Base-by-base conservation (phyloP, 2,888 invertebrate genomes). In the Pristionchus maxplancki region DNA sequence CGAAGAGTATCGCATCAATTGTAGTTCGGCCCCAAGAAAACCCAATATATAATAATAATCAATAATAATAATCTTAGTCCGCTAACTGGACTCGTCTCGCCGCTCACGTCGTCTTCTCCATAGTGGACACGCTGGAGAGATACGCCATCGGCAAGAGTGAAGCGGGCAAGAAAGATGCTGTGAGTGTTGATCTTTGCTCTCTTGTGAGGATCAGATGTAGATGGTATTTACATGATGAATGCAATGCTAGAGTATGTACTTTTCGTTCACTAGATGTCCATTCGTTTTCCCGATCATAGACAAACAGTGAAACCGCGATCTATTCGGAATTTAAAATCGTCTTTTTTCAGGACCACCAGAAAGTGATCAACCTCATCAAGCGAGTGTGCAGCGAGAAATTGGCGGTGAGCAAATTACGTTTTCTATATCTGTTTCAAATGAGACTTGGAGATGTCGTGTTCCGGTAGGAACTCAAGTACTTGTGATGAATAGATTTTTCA, bases 91-190 rank as follows among this genome's bases (percentile, higher is more conserved):
- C 85, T n/a, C 85, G 86, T 15, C 53, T 89, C 31, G 89, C 90
- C 9, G 90, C 90, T 15, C 90, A 90, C 81, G 89, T 89, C 53
- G 90, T 89, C 37, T 90, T 90, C 86, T 89, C 90, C 20, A 88
- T 88, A 31, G 17, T 90, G 31, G 90, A 90, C 74, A 86, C 84
- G 1, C 83, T 90, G 17, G 89, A 90, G 74, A 82, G 85, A 37
- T 90, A 67, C 74, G 88, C 88, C 11, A 89, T 88, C 37, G 31
- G 34, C 62, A 62, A 87, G 71, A 89, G 84, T 17, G 62, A 62
- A 62, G 48, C 34, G 31, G 15, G 37, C 37, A 48, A 58, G 88
- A 81, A 53, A 28, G 81, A 81, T 62, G 58, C 24, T 11, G 88
- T 71, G 28, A 67, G 53, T 53, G n/a, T n/a, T 24, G 82, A 82